phyloP scores from a whole-genome alignment of 2,113 vertebrate species.

The Xiphophorus hellerii region DNA sequence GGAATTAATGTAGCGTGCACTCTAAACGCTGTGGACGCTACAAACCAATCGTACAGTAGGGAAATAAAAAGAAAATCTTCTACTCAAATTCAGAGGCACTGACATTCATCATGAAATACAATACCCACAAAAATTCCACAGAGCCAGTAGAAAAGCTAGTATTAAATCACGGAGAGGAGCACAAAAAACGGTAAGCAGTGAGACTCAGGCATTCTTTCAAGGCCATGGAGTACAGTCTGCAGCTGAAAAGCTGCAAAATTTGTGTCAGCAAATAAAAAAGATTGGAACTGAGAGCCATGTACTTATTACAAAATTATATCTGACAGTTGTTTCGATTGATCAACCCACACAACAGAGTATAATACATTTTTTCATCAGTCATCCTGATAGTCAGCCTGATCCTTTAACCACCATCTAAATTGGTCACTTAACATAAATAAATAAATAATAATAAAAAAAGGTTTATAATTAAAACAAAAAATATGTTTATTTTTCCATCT shows the following conservation, averaged over 20 bases:
- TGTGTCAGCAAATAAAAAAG: background rate
- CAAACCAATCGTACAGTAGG: background rate
- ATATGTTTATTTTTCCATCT: no score
- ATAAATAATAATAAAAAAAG: no score
- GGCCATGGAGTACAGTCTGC: background rate
- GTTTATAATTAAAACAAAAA: no score
- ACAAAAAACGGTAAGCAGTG: slow-evolving; percentile 25
- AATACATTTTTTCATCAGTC: background rate
- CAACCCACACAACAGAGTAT: background rate
- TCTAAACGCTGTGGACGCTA: background rate
- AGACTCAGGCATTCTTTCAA: slow-evolving; percentile 8
- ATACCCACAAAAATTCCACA: slow-evolving; percentile 17
- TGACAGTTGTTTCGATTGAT: background rate
- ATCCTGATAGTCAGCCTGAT: no score
- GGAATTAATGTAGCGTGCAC: background rate
- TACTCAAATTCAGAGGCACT: background rate
- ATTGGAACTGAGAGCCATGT: no score
- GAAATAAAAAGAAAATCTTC: slow-evolving; percentile 1
- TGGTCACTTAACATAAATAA: no score
- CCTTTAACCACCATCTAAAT: no score
- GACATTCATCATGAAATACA: slow-evolving; percentile 28
- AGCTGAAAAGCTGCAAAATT: background rate
- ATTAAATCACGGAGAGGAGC: slow-evolving; percentile 21
- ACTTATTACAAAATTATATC: background rate
- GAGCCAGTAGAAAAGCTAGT: slow-evolving; percentile 27